Conservation (phyloP, 2,113 vertebrate species). For the Cichladusa arquata region DNA sequence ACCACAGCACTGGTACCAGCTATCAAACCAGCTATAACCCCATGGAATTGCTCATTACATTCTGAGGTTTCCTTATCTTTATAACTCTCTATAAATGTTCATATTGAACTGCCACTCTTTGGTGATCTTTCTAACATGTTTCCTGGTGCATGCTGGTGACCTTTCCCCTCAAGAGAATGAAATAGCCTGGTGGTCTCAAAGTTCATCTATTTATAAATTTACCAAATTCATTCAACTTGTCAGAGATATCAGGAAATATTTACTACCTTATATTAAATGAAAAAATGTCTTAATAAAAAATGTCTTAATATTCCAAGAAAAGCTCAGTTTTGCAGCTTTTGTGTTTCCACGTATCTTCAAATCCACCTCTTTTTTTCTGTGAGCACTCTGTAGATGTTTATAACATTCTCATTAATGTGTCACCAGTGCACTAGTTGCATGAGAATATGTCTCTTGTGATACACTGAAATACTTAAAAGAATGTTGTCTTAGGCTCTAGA, state of each 20-base stretch:
- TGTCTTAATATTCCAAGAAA: constrained; percentile 39
- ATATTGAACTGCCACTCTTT: not conserved
- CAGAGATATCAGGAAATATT: constrained; percentile 26
- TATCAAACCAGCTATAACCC: not conserved
- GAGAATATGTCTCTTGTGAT: not conserved
- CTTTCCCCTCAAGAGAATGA: not conserved
- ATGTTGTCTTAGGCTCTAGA: not conserved
- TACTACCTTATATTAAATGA: constrained; percentile 33
- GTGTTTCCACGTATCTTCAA: constrained; percentile 11
- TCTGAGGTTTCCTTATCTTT: not conserved
- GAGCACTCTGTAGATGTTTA: not conserved
- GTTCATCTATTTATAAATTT: not conserved
- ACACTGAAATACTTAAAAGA: not conserved
- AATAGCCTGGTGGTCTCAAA: not conserved
- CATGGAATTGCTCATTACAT: not conserved
- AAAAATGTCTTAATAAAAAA: constrained; percentile 60
- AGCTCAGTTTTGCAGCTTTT: not conserved
- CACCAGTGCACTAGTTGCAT: not conserved
- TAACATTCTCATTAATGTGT: not conserved
- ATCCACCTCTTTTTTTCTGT: not conserved
- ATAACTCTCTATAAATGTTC: not conserved
- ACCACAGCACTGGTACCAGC: not conserved
- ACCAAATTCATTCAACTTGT: not conserved
- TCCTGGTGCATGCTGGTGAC: not conserved
- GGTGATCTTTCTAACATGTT: not conserved